Evolutionary conservation across 2,113 vertebrate species (phyloP).

Genomic region (Vanacampus margaritifer): DNA sequence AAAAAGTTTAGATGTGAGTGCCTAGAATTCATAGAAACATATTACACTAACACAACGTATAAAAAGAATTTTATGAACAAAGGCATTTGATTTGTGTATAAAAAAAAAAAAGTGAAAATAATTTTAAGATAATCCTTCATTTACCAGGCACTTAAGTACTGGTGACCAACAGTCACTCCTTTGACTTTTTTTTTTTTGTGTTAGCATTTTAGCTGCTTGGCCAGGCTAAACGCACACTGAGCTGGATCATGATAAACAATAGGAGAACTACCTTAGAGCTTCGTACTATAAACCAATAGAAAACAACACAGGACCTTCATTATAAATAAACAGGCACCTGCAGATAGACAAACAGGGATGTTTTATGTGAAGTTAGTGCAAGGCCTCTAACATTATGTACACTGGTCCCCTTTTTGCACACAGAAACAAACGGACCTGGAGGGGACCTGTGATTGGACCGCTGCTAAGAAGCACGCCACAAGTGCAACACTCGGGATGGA

Average conservation of each 20-base stretch:
- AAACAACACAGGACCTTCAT: constrained; percentile 68
- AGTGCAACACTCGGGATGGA: constrained; percentile 28
- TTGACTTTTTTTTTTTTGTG: constrained; percentile 35
- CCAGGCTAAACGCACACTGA: constrained; percentile 44
- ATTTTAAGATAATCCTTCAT: constrained; percentile 83
- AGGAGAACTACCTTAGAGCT: constrained; percentile 32
- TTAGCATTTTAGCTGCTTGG: constrained; percentile 32
- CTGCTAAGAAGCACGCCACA: constrained; percentile 2
- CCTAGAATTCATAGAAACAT: constrained; percentile 65
- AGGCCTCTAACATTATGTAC: constrained; percentile 71
- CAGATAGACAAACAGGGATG: constrained; percentile 52
- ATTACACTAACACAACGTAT: constrained; percentile 61
- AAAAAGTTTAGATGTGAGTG: constrained; percentile 62
- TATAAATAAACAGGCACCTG: constrained; percentile 75
- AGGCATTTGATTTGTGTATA: constrained; percentile 68
- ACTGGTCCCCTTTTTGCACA: constrained; percentile 48
- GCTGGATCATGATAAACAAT: constrained; percentile 49
- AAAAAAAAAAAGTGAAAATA: constrained; percentile 56
- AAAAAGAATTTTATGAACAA: constrained; percentile 68
- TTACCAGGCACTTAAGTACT: constrained; percentile 87
- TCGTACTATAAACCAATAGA: constrained; percentile 54
- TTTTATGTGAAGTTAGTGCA: constrained; percentile 74
- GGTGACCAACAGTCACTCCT: constrained; percentile 53
- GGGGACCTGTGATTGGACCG: constrained; percentile 50
- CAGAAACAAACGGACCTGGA: constrained; percentile 23